These are phyloP conservation scores for Orycteropus afer DNA, from an alignment of 2,113 vertebrate species.

Conservation along the genomic window DNA sequence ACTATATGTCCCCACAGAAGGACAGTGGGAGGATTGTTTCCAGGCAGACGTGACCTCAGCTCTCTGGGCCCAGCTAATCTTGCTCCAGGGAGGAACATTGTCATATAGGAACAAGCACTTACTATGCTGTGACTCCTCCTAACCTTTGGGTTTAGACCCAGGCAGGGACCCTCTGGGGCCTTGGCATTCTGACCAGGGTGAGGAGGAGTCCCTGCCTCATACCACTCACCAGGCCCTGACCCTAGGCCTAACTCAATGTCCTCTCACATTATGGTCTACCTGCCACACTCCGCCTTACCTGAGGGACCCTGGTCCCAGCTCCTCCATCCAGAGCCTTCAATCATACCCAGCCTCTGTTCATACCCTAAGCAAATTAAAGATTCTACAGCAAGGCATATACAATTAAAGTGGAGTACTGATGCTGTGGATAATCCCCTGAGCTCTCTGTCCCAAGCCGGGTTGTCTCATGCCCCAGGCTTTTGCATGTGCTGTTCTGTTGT, in stretches of 20 bases:
- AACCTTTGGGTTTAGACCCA: not conserved
- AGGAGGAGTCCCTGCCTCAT: not conserved
- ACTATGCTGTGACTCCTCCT: not conserved
- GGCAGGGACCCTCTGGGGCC: not conserved
- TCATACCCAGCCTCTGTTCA: not conserved
- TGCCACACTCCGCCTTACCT: not conserved
- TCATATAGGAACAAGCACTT: not conserved
- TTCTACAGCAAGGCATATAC: not conserved
- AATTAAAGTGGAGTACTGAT: not conserved
- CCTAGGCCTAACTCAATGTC: not conserved
- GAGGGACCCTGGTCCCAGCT: not conserved
- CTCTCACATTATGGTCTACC: not conserved
- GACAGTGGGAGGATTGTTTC: constrained; percentile 46
- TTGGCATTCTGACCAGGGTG: not conserved
- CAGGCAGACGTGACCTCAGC: constrained; percentile 48
- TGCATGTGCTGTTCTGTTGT: accelerated
- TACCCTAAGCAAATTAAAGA: not conserved
- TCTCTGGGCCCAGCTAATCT: not conserved
- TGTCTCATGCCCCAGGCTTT: not conserved
- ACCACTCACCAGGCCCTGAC: not conserved
- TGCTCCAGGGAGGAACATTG: not conserved
- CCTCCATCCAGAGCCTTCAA: not conserved
- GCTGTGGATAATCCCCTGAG: not conserved
- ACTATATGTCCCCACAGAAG: not conserved
- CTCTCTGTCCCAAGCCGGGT: not conserved